These are phyloP conservation scores for Pachycephala philippinensis DNA, from an alignment of 2,113 vertebrate genomes.

Conservation along the genomic window DNA sequence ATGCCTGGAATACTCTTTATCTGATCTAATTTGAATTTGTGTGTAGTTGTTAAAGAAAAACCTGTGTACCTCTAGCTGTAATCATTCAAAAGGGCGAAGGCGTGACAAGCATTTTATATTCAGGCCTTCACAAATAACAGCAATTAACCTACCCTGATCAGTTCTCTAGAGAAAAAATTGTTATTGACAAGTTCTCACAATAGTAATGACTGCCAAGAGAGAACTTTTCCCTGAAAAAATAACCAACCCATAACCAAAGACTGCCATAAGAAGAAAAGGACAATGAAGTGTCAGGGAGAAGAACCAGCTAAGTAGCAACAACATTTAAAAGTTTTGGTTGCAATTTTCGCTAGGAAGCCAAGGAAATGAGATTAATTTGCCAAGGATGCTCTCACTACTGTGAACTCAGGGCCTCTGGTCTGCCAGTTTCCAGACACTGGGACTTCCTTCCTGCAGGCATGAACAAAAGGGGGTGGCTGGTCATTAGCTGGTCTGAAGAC, in stretches of 20 bases:
- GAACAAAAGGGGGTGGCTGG: not conserved
- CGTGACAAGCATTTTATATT: not conserved
- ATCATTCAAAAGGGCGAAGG: not conserved
- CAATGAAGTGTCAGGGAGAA: not conserved
- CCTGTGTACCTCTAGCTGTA: not conserved
- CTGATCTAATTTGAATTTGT: not conserved
- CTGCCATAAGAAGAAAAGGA: not conserved
- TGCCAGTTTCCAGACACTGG: not conserved
- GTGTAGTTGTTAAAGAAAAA: not conserved
- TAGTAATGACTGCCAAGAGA: not conserved
- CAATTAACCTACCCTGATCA: not conserved
- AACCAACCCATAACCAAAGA: not conserved
- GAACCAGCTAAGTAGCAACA: not conserved
- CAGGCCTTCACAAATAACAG: not conserved
- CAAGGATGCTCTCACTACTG: not conserved
- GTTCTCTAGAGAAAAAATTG: not conserved
- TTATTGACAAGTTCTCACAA: not conserved
- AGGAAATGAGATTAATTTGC: conserved; percentile 6
- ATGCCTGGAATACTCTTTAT: not conserved
- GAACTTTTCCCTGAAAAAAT: not conserved
- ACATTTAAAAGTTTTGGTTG: not conserved
- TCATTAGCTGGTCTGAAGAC: not conserved
- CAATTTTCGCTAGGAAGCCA: not conserved
- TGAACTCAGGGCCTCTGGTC: not conserved
- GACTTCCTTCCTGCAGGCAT: not conserved